phyloP scores from a whole-genome alignment of 2,113 vertebrate species.

The Atrichornis clamosus region DNA sequence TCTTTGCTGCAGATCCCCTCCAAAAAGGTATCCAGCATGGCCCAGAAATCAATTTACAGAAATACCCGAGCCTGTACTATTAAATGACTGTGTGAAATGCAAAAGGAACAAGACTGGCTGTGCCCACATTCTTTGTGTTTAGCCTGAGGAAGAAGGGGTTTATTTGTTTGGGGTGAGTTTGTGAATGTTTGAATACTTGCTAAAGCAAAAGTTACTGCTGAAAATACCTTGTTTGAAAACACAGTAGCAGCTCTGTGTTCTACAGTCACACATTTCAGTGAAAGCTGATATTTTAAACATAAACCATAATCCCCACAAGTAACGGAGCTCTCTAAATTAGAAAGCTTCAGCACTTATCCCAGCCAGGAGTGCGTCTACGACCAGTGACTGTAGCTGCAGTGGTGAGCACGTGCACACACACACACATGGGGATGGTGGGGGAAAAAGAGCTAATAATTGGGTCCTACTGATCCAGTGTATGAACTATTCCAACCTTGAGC shows the following conservation, averaged over 20 bases:
- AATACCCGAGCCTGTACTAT: not conserved
- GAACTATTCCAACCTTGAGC: constrained; percentile 47
- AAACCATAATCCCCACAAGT: not conserved
- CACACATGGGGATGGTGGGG: not conserved
- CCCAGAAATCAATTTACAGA: not conserved
- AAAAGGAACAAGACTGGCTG: not conserved
- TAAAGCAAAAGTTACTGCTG: not conserved
- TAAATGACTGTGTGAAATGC: not conserved
- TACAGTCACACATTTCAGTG: not conserved
- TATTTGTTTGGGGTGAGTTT: not conserved
- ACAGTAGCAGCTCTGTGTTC: not conserved
- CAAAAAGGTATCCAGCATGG: not conserved
- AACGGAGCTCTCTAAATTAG: not conserved
- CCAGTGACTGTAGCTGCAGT: not conserved
- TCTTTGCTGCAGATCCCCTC: not conserved
- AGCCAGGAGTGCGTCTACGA: not conserved
- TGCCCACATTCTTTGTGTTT: not conserved
- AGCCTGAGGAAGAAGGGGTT: not conserved
- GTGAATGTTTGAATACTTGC: not conserved
- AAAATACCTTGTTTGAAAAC: not conserved
- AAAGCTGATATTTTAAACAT: not conserved
- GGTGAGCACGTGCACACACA: not conserved
- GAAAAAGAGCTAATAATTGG: constrained; percentile 40
- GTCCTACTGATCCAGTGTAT: constrained; percentile 26
- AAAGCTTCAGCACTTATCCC: constrained; percentile 4